These are phyloP conservation scores for Holothuria leucospilota DNA, from an alignment of 53 echinoderm and acorn worm species.

Conservation along the genomic window DNA sequence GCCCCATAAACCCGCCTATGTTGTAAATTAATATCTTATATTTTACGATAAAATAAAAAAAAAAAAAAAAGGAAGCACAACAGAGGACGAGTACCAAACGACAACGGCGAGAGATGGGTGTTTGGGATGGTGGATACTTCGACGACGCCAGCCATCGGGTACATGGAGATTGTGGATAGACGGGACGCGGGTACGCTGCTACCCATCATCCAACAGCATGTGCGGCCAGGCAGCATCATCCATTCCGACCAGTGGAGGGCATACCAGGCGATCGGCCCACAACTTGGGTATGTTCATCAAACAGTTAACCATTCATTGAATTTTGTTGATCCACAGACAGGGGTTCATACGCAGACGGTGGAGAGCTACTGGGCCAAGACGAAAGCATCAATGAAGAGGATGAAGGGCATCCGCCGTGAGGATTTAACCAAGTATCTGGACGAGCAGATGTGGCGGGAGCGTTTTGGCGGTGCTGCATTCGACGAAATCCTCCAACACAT, in stretches of 20 bases:
- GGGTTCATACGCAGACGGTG: neutral
- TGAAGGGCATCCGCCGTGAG: too few relatives aligned
- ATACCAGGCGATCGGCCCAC: neutral
- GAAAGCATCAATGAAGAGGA: too few relatives aligned
- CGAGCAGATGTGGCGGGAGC: too few relatives aligned
- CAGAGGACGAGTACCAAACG: neutral
- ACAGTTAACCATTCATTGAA: conserved; percentile 10
- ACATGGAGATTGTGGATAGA: neutral
- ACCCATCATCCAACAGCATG: conserved; percentile 7
- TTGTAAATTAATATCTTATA: too few relatives aligned
- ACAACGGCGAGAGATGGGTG: neutral
- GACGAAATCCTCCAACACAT: too few relatives aligned
- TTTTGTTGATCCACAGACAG: conserved; percentile 20
- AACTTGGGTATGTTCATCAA: neutral
- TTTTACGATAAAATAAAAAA: too few relatives aligned
- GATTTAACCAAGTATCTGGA: too few relatives aligned
- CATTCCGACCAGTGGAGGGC: conserved; percentile 15
- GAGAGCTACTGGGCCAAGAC: too few relatives aligned
- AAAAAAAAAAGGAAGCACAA: neutral
- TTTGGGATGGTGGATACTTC: conserved; percentile 12
- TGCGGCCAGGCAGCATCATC: neutral
- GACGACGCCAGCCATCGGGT: neutral
- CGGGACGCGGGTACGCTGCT: neutral
- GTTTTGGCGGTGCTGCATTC: too few relatives aligned
- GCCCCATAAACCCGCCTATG: too few relatives aligned